A percentile compares a stretch with the other conserved stretches of the same genome.
Conservation (phyloP, 2,113 vertebrate species). For the Lipotes vexillifer region DNA sequence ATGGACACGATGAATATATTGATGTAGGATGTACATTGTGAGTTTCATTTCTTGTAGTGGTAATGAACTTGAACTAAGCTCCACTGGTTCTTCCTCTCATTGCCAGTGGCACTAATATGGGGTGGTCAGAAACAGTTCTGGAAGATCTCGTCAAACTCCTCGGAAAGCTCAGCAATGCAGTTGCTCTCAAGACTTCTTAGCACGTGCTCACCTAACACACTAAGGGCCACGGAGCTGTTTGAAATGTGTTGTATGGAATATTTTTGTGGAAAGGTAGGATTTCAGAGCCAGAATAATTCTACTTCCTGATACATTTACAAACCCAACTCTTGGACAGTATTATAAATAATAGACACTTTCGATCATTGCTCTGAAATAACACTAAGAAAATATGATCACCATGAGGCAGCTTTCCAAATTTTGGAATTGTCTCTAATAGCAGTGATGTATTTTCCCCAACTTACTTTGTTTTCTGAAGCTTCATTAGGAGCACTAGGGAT, state of each 20-base stretch:
- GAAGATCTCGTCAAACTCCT: background rate
- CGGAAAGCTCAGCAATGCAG: accelerated
- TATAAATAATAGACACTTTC: background rate
- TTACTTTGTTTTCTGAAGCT: background rate
- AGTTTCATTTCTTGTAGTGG: background rate
- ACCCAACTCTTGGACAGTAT: background rate
- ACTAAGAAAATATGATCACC: background rate
- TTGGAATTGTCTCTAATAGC: background rate
- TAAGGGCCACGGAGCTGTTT: background rate
- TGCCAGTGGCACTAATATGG: background rate
- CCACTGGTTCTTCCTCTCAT: background rate
- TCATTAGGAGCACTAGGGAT: background rate
- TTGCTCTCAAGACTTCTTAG: background rate
- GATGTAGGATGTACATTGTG: too few species aligned
- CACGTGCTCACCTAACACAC: too few species aligned
- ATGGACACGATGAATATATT: background rate
- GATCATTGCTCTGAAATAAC: background rate
- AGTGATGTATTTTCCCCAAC: background rate
- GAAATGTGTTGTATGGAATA: background rate
- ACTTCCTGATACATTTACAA: background rate
- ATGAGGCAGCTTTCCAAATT: background rate
- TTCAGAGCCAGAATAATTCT: background rate
- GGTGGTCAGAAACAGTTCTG: background rate
- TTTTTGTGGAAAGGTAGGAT: background rate
- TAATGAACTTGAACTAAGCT: background rate